These are phyloP conservation scores for Smutsia gigantea DNA, from an alignment of 2,797 vertebrate species.

Conservation along the genomic window DNA sequence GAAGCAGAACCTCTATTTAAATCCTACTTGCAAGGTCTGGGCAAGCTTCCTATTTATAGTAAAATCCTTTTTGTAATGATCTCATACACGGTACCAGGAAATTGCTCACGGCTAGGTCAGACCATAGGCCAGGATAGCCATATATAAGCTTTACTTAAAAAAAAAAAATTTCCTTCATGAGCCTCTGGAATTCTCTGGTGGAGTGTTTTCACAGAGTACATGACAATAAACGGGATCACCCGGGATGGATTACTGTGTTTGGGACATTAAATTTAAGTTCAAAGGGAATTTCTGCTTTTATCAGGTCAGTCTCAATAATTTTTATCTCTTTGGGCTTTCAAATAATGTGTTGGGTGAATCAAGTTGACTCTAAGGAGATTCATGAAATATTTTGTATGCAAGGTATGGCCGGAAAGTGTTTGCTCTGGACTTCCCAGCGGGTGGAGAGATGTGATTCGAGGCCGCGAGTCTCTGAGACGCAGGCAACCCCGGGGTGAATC, in stretches of 20 bases:
- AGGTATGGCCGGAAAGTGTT: not conserved
- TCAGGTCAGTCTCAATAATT: constrained; percentile 33
- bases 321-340: constrained; percentile 43
- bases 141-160: constrained; percentile 46
- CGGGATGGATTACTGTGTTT: not conserved
- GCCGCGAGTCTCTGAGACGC: not conserved
- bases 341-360: constrained; percentile 25
- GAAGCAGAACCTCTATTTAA: constrained; percentile 68
- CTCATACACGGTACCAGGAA: constrained; percentile 69
- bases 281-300: constrained; percentile 55
- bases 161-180: not conserved
- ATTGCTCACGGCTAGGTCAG: constrained; percentile 68
- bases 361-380: constrained; percentile 40
- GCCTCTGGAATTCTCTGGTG: constrained; percentile 44
- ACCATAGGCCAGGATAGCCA: constrained; percentile 49
- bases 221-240: constrained; percentile 28
- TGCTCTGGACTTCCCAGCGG: constrained; percentile 11
- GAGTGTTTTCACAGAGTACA: constrained; percentile 32
- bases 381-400: constrained; percentile 44
- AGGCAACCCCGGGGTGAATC: not conserved
- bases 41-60: constrained; percentile 72
- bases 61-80: constrained; percentile 73
- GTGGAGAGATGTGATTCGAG: not conserved
- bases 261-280: constrained; percentile 55
- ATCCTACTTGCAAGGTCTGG: constrained; percentile 62